Percentiles rank a stretch among this genome's conserved stretches.
Conservation (phyloP, 2,888 invertebrate species). For the Pristionchus entomophagus region DNA sequence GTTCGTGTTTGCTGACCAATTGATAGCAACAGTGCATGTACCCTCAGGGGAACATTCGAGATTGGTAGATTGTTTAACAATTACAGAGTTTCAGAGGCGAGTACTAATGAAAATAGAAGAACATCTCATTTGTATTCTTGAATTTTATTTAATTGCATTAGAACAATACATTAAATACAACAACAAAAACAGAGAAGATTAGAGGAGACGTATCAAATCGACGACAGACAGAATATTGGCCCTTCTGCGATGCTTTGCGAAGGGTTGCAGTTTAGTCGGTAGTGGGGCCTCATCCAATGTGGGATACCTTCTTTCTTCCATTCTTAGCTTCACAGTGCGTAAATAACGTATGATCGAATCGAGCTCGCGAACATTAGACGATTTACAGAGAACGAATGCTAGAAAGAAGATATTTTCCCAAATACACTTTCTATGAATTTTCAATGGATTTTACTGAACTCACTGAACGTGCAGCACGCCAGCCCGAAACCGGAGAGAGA, state of each 20-base stretch:
- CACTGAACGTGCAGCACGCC: neutral
- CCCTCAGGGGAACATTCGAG: neutral
- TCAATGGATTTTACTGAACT: neutral
- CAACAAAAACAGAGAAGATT: neutral
- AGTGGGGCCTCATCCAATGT: neutral
- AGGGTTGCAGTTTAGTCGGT: slow-evolving; percentile 13
- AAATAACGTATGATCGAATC: neutral
- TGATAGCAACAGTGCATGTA: slow-evolving; percentile 5
- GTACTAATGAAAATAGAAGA: too few relatives aligned
- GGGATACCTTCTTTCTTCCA: too few relatives aligned
- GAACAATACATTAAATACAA: too few relatives aligned
- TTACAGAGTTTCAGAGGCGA: too few relatives aligned
- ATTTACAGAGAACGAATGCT: neutral
- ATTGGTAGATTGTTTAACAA: too few relatives aligned
- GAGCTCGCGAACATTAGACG: neutral
- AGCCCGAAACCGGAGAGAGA: neutral
- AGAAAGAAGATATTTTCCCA: neutral
- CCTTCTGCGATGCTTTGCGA: neutral
- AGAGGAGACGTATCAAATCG: neutral
- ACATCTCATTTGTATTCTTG: too few relatives aligned
- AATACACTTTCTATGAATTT: neutral
- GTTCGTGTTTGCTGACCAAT: slow-evolving; percentile 28
- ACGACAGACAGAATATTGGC: neutral
- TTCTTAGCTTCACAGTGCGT: neutral
- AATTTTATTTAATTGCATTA: too few relatives aligned